Evolutionary conservation across 2,888 invertebrate genomes (phyloP).

Genomic region (Agrochola lychnidis): DNA sequence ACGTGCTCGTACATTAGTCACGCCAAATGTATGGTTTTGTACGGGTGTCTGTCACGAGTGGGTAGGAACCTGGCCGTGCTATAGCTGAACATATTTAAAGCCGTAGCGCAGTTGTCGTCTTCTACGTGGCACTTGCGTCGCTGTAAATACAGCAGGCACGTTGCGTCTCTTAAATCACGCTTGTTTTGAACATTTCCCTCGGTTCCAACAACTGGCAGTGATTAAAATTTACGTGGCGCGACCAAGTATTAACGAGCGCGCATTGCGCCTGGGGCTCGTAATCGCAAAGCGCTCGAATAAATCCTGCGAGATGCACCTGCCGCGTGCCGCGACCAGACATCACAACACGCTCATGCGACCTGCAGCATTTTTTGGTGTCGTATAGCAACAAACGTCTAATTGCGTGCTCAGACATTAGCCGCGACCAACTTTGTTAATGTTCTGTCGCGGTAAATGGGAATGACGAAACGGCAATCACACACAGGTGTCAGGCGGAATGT

Average conservation of each 20-base stretch:
- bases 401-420: conserved; percentile 54
- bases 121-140: conserved; percentile 60
- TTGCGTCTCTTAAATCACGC: conserved; percentile 87
- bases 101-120: conserved; percentile 57
- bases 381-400: conserved; percentile 51
- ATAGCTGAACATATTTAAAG: conserved; percentile 31
- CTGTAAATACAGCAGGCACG: conserved; percentile 79
- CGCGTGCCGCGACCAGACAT: conserved; percentile 77
- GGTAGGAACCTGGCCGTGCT: conserved; percentile 7
- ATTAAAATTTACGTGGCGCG: conserved; percentile 90
- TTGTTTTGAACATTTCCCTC: conserved; percentile 88
- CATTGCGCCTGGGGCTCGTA: conserved; percentile 83
- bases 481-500: conserved; percentile 88
- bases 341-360: conserved; percentile 59
- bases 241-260: conserved; percentile 89
- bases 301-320: conserved; percentile 89
- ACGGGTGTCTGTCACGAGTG: conserved; percentile 20
- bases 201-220: conserved; percentile 88
- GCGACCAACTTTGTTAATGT: conserved; percentile 62
- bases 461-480: conserved; percentile 82
- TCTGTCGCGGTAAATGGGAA: conserved; percentile 70
- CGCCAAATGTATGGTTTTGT: conserved; percentile 31
- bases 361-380: conserved; percentile 67
- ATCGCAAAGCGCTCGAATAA: conserved; percentile 86
- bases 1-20: conserved; percentile 41